These are phyloP conservation scores for Drosophila athabasca DNA, from an alignment of 1,140 invertebrate genomes.

Conservation along the genomic window DNA sequence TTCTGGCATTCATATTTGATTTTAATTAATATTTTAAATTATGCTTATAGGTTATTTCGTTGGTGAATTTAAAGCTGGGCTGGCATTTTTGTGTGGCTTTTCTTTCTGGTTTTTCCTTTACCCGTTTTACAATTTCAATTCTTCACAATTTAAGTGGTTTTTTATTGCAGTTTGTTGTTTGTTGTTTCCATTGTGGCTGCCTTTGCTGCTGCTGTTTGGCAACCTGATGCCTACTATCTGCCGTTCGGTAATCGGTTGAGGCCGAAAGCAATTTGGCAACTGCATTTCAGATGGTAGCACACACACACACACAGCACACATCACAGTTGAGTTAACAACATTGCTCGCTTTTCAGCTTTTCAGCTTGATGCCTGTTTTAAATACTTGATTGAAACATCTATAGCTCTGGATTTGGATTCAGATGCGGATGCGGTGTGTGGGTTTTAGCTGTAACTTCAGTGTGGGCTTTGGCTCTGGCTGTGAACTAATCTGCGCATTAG, in stretches of 20 bases:
- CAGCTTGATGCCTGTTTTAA: conserved; percentile 5
- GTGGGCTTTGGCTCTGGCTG: background rate
- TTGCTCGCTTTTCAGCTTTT: too few species aligned
- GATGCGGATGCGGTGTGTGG: conserved; percentile 19
- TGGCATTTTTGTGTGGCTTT: conserved; percentile 39
- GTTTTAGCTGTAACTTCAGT: too few species aligned
- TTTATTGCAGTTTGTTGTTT: conserved; percentile 47
- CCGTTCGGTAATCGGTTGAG: conserved; percentile 31
- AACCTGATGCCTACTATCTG: conserved; percentile 30
- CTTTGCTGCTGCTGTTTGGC: conserved; percentile 50
- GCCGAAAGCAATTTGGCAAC: conserved; percentile 54
- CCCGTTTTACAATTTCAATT: conserved; percentile 17
- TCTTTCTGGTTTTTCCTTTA: conserved; percentile 23
- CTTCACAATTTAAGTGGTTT: conserved; percentile 30
- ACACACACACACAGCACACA: background rate
- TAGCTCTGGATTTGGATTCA: background rate
- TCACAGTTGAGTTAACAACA: background rate
- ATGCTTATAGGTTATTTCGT: conserved; percentile 20
- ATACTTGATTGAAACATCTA: conserved; percentile 38
- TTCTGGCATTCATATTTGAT: conserved; percentile 21
- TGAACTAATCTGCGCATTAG: too few species aligned
- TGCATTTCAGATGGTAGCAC: conserved; percentile 33
- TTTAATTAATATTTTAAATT: conserved; percentile 19
- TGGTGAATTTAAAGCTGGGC: conserved; percentile 8
- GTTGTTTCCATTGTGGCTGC: conserved; percentile 30